These are phyloP conservation scores for Rhopalosiphum maidis DNA, from an alignment of 1,140 invertebrate species.

Conservation along the genomic window DNA sequence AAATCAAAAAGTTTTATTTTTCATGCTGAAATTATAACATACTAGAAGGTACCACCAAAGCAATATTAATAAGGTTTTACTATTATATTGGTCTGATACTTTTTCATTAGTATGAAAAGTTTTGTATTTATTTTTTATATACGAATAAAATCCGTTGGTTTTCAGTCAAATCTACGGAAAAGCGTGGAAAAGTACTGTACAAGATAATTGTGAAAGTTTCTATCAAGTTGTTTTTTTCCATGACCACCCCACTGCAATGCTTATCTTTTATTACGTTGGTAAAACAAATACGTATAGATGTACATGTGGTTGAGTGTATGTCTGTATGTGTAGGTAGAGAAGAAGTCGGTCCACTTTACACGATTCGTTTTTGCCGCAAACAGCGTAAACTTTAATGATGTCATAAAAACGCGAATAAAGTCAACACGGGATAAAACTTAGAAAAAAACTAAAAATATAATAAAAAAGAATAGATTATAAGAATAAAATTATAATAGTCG, in stretches of 20 bases:
- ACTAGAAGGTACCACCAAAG: not conserved
- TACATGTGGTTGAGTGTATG: not conserved
- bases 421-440: conserved; percentile 23
- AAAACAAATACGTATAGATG: conserved; percentile 30
- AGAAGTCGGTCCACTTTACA: conserved; percentile 30
- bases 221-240: not conserved
- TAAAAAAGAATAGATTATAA: not conserved
- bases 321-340: not conserved
- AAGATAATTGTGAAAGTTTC: conserved; percentile 45
- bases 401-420: conserved; percentile 47
- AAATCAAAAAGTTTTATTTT: not conserved
- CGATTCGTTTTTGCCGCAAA: conserved; percentile 51
- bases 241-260: conserved; percentile 17
- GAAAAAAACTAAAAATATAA: conserved; percentile 11
- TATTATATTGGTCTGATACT: not conserved
- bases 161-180: conserved; percentile 1
- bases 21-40: not conserved
- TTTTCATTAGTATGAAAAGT: conserved; percentile 34
- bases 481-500: conserved; percentile 41
- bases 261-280: conserved; percentile 33
- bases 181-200: conserved; percentile 10
- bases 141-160: not conserved
- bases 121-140: conserved; percentile 22
- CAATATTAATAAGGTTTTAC: not conserved
- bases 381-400: conserved; percentile 51